Percentiles rank a stretch among this genome's conserved stretches.
Conservation (phyloP, 2,888 invertebrate genomes). For the Elgonia sp. region DNA sequence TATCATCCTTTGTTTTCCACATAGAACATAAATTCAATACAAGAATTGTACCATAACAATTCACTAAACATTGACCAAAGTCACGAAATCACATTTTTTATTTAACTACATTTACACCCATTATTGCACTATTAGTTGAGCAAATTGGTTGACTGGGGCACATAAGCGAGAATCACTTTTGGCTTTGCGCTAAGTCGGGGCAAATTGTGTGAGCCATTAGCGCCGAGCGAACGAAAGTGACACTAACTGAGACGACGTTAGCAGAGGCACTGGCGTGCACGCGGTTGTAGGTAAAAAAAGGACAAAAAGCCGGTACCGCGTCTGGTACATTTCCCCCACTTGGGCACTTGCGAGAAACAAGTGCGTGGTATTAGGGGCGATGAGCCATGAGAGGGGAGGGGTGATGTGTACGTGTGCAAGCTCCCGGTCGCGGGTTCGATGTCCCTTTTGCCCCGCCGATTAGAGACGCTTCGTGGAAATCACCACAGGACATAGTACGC, state of each 20-base stretch:
- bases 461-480: constrained; percentile 74
- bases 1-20: constrained; percentile 26
- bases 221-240: constrained; percentile 60
- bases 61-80: not conserved
- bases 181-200: not conserved
- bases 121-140: no score
- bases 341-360: constrained; percentile 62
- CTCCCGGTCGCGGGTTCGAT: constrained; percentile 78
- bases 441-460: constrained; percentile 78
- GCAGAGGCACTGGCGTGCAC: constrained; percentile 63
- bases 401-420: constrained; percentile 51
- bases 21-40: no score
- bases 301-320: constrained; percentile 65
- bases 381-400: constrained; percentile 33
- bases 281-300: constrained; percentile 67
- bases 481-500: constrained; percentile 46
- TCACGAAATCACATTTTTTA: not conserved
- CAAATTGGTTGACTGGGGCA: not conserved
- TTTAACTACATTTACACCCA: not conserved
- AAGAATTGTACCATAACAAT: no score
- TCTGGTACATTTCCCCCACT: constrained; percentile 65
- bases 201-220: constrained; percentile 10
- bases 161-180: not conserved
- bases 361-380: constrained; percentile 70
- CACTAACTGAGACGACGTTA: constrained; percentile 54